Percentiles rank a stretch among this genome's conserved stretches.
phyloP scores from a whole-genome alignment of 2,797 vertebrate species.

The Onychomys arenicola region DNA sequence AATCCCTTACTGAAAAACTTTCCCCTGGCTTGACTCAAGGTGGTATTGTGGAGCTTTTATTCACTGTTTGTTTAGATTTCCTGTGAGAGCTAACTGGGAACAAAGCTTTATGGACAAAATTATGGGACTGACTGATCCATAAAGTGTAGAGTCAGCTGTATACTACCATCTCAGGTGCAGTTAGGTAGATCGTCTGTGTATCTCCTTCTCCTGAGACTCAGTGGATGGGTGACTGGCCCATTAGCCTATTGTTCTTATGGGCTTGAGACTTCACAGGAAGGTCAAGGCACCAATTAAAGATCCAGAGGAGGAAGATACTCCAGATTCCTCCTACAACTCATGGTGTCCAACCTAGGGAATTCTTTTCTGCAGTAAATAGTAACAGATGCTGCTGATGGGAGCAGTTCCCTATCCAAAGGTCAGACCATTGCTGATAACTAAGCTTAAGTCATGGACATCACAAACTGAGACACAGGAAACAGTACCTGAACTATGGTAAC shows the following conservation, averaged over 20 bases:
- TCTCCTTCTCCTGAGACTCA: background rate
- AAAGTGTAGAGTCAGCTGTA: background rate
- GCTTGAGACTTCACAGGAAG: background rate
- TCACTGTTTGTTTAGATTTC: background rate
- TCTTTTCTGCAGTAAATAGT: background rate
- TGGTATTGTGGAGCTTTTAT: background rate
- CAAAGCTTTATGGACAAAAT: background rate
- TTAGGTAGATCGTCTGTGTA: background rate
- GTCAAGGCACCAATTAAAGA: background rate
- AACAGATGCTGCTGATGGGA: background rate
- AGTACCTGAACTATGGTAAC: background rate
- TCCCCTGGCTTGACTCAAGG: background rate
- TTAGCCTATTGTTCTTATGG: background rate
- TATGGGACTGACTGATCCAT: background rate
- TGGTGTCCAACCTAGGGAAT: background rate
- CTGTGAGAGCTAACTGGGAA: background rate
- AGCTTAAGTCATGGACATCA: background rate
- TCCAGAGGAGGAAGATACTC: background rate
- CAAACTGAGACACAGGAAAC: background rate
- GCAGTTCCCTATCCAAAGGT: background rate
- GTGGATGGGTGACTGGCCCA: background rate
- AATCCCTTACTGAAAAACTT: background rate
- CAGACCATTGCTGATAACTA: background rate
- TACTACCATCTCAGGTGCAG: background rate
- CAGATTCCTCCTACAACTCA: background rate